Evolutionary conservation across 2,113 vertebrate species (phyloP), one percentile per base, ranked within the genome.

Genomic region (Rhagologus leucostigma): DNA sequence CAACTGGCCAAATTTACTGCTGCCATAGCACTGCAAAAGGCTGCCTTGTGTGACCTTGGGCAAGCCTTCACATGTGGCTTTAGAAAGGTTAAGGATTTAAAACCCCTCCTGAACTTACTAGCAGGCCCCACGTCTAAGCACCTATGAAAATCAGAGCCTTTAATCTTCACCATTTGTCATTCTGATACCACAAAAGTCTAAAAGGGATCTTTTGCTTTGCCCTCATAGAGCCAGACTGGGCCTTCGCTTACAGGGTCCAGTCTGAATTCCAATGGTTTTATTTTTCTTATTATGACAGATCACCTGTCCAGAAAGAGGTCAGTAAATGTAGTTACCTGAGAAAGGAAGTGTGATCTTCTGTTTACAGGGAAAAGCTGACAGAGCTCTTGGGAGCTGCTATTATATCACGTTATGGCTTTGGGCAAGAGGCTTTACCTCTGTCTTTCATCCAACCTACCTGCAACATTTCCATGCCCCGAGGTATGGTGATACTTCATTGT

Each of bases 1-100:
- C 90, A 89, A 87, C 81, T 68, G 93, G 76, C 60, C 57, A 81
- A 78, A 95, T 94, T 90, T 93, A 92, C 60, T 57, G 83, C 83
- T 84, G 85, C 79, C 76, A 68, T 47, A 62, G 79, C 70, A 9
- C 68, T 79, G 81, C 74, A 55, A 62, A 78, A 71, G 67, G 78
- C 89, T 71, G 68, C 29, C 75, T 49, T 49, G 37, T 10, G 60
- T 90, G 92, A 95, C 92, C 76, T 50, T 86, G 85, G 69, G 60
- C 75, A 77, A 74, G 56, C 41, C 87, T 92, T 70, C 73, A 44
- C 60, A 33, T 16, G 52, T 23, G 62, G 24, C 33, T 90, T 79
- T 33, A 68, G 73, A 47, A 84, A 80, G 47, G 73, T 3, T 52
- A 65, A 75, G 60, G 53, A 26, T 63, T 71, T 60, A 57, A 55